Base-by-base conservation (phyloP, 2,888 invertebrate species). In the Lepidocyrtoides sp. region DNA sequence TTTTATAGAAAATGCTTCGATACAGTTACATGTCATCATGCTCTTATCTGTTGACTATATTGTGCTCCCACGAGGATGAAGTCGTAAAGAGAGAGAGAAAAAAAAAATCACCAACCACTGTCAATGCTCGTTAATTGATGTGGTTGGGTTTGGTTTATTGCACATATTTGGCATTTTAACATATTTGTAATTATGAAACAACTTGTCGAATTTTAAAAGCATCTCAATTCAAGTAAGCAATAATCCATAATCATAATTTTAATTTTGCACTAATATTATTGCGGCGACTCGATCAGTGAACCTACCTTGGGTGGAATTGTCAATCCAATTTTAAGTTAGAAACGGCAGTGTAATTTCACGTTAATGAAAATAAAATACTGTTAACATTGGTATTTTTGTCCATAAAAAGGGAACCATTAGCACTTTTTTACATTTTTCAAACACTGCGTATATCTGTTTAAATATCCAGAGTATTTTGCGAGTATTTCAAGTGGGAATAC, bases 61-160 rank as follows among this genome's bases (percentile, higher is more conserved):
- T 75, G 23, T 75, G 72, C 72, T 75, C 72, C 48, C 72, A 75
- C 72, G 72, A 69, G 14, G 69, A 36, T 20, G 60, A 60, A 26
- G 60, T 26, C 20, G 60, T 20, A 60, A 2, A n/a, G 60, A 48
- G 36, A 75, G 41, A 12, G 14, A 48, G 44, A 20, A 75, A 20
- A 75, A 41, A 72, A 75, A 75, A 75, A 26, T 75, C 26, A n/a
- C n/a, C n/a, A 10, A 75, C 72, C 72, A 75, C 48, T 75, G 72
- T 75, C 72, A 75, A 17, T 75, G 72, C 48, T 48, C 72, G 48
- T 75, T 48, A 41, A 48, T 72, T 44, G n/a, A 75, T 75, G 72
- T 48, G 72, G 72, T 75, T 75, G 23, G 69, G 7, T 20, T 69
- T 69, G 23, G n/a, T 17, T 69, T 17, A 0, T 29, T 36, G 63